Evolutionary conservation across 2,797 vertebrate species (phyloP), one percentile per base, ranked within the genome.

Genomic region (Chaunax sp.): DNA sequence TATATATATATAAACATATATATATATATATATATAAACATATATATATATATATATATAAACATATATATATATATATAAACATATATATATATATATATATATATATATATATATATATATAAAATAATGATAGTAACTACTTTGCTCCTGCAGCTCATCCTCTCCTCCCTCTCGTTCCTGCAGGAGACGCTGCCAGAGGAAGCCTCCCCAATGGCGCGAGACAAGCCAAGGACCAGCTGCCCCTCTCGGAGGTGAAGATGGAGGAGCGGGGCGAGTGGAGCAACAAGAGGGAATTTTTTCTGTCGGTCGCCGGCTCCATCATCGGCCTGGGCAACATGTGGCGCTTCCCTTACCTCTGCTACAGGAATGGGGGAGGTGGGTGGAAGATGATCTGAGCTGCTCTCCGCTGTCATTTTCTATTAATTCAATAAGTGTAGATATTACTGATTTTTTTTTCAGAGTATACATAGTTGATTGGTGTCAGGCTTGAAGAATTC

Each of bases 311-410:
- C 11, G 96, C 96, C 0, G 96, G 97, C 51, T 96, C 96, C 87
- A 98, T 98, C 82, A 93, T 98, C 0, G 97, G 97, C 47, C 89
- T 98, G 77, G 97, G 97, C 33, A 98, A 98, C 1, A 95, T 98
- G 87, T 98, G 96, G 97, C 93, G 96, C 65, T 98, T 98, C 87
- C 97, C 96, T 6, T 98, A 98, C 82, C 95, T 98, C 64, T 98
- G 97, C 92, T 98, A 97, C 92, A 98, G 97, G 90, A 98, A 98
- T 0, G 97, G 97, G 16, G 96, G 97, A 93, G 96, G 97, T 98
- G 82, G 95, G 95, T 67, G 50, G 43, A 16, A 28, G 46, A 43
- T 4, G 12, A 26, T 3, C 14, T 8, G 40, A 16, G 11, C 6
- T 6, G 57, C 26, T 12, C n/a, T 50, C 9, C 2, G 40, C 19